Conservation (phyloP, 2,113 vertebrate genomes). For the Piprites chloris region DNA sequence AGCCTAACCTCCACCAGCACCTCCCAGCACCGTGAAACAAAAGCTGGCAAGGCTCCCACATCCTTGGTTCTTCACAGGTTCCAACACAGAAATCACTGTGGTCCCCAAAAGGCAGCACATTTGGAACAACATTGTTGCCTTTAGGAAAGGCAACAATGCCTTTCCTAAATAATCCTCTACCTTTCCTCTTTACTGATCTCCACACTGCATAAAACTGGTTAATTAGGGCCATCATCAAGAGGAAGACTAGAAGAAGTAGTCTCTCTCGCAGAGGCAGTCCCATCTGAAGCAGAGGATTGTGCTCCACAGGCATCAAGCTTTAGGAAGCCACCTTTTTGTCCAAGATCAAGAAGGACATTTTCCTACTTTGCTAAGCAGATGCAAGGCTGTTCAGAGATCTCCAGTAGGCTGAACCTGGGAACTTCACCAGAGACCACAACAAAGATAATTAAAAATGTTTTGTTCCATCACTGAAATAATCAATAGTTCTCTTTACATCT, state of each 20-base stretch:
- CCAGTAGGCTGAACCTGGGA: background rate
- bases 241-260: background rate
- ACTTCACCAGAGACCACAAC: background rate
- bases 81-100: background rate
- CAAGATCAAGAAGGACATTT: background rate
- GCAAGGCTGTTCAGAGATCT: background rate
- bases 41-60: background rate
- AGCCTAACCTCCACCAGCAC: background rate
- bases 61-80: background rate
- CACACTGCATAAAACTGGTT: background rate
- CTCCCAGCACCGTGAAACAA: background rate
- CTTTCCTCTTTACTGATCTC: background rate
- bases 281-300: background rate
- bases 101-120: background rate
- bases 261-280: background rate
- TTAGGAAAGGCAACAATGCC: too few relatives aligned
- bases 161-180: background rate
- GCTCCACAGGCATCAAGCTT: background rate
- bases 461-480: background rate
- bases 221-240: background rate
- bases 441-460: background rate
- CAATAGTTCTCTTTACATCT: background rate
- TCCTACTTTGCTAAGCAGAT: background rate
- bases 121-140: too few relatives aligned
- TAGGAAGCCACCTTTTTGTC: background rate